Evolutionary conservation across 2,888 invertebrate species (phyloP).

Genomic region (Xiphydria camelus): DNA sequence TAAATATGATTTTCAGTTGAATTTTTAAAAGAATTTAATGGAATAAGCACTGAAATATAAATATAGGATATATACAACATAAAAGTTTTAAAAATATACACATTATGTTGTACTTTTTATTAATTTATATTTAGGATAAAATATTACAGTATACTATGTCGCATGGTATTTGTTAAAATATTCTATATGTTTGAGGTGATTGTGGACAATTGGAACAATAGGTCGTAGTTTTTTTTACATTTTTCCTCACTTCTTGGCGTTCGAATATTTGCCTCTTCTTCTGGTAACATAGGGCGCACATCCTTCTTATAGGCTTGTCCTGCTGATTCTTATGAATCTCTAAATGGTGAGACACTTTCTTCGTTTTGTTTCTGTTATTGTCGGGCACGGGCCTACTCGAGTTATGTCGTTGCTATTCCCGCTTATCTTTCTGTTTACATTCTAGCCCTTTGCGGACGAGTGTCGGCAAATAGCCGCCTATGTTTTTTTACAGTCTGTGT

Average conservation of each 20-base stretch:
- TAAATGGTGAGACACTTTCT: constrained; percentile 16
- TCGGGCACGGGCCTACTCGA: constrained; percentile 12
- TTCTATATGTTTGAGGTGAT: constrained; percentile 23
- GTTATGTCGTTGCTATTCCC: no score
- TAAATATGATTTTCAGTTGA: no score
- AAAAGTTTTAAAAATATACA: no score
- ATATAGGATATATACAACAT: no score
- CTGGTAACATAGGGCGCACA: constrained; percentile 23
- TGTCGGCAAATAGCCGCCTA: no score
- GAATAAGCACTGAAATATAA: no score
- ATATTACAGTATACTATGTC: constrained; percentile 17
- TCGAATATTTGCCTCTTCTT: constrained; percentile 21
- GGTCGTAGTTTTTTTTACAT: constrained; percentile 21
- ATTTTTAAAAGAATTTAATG: no score
- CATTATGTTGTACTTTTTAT: constrained; percentile 18
- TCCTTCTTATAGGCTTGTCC: constrained; percentile 25
- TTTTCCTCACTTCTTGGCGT: constrained; percentile 24
- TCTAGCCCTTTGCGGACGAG: no score
- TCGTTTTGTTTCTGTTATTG: constrained; percentile 8
- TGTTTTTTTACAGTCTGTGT: no score
- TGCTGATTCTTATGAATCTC: constrained; percentile 17
- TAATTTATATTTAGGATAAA: constrained; percentile 22
- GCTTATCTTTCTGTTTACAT: no score
- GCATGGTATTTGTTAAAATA: constrained; percentile 17
- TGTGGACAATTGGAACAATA: constrained; percentile 21